phyloP scores from a whole-genome alignment of 2,888 invertebrate species.

The Marronus borbonicus region DNA sequence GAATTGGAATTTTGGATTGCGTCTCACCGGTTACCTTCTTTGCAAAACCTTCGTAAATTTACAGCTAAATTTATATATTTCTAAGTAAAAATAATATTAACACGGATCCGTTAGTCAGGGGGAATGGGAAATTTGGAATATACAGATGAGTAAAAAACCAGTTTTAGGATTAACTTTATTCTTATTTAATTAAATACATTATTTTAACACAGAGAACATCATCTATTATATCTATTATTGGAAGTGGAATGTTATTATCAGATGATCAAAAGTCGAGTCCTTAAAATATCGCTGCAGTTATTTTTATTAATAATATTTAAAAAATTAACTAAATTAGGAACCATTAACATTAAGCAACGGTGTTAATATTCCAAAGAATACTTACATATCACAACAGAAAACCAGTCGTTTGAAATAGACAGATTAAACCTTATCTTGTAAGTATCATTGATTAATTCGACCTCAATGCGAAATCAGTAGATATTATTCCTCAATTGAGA shows the following conservation, averaged over 20 bases:
- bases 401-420: neutral
- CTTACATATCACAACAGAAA: neutral
- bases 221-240: neutral
- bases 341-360: neutral
- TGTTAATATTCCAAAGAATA: neutral
- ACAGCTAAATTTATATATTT: no score
- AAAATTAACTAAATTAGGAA: neutral
- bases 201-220: neutral
- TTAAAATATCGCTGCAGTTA: neutral
- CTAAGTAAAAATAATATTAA: no score
- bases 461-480: neutral
- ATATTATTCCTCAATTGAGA: neutral
- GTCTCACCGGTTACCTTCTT: no score
- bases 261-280: neutral
- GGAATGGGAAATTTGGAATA: neutral
- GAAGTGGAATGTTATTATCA: slow-evolving; percentile 6
- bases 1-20: no score
- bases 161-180: slow-evolving; percentile 4
- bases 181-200: slow-evolving; percentile 11
- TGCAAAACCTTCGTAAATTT: no score
- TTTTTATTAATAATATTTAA: neutral
- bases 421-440: neutral
- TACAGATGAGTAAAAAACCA: neutral
- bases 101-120: no score
- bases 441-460: no score